phyloP scores from a whole-genome alignment of 2,113 vertebrate species.

The Campylomormyrus tamandua region DNA sequence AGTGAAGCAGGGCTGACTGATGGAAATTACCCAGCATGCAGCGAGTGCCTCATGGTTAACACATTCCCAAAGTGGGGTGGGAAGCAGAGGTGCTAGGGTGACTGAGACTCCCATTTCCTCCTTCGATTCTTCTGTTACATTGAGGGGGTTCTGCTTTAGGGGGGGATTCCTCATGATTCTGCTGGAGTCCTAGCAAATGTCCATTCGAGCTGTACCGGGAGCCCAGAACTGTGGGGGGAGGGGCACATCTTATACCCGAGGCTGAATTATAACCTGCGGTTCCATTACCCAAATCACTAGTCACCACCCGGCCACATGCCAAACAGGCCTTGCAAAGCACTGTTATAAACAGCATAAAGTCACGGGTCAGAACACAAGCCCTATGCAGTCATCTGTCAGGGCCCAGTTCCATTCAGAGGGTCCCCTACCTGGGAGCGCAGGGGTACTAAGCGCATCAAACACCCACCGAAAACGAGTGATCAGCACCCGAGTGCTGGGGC shows the following conservation, averaged over 20 bases:
- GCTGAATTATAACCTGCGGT: background rate
- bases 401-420: background rate
- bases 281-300: background rate
- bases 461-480: background rate
- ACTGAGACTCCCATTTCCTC: background rate
- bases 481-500: background rate
- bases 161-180: background rate
- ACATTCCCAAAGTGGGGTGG: background rate
- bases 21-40: conserved; percentile 8
- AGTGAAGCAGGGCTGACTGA: background rate
- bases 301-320: background rate
- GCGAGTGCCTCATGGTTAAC: background rate
- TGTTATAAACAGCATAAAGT: background rate
- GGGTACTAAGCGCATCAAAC: background rate
- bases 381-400: background rate
- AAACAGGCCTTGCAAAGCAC: background rate
- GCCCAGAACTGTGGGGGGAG: background rate
- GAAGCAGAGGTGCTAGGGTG: background rate
- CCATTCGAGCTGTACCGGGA: background rate
- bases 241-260: background rate
- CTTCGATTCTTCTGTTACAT: background rate
- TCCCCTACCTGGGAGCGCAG: background rate
- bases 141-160: background rate
- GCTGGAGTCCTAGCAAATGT: background rate
- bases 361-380: background rate